Percentiles rank a stretch among this genome's conserved stretches.
These are phyloP conservation scores for Drosophila emarginata DNA, from an alignment of 2,888 invertebrate species.

Conservation along the genomic window DNA sequence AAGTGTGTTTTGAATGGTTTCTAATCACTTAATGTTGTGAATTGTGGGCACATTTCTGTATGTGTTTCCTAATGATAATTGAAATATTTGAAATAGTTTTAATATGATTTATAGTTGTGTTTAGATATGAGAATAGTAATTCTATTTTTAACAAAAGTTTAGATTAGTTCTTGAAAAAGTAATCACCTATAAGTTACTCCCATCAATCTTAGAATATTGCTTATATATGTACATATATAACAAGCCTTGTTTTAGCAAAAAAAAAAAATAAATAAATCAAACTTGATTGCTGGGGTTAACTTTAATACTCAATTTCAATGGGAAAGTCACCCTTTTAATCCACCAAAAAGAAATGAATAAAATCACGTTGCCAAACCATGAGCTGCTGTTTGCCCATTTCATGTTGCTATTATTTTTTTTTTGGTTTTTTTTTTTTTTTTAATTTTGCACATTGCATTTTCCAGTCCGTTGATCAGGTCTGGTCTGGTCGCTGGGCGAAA, in stretches of 20 bases:
- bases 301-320: neutral
- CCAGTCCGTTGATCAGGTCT: constrained; percentile 76
- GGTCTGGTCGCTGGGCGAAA: constrained; percentile 31
- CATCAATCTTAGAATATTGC: too few species aligned
- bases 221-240: neutral
- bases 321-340: neutral
- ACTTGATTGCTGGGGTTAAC: neutral
- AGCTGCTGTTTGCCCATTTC: constrained; percentile 5
- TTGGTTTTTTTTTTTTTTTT: constrained; percentile 32
- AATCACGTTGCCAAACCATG: constrained; percentile 67
- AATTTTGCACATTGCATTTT: constrained; percentile 63
- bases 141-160: neutral
- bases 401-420: constrained; percentile 33
- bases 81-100: constrained; percentile 6
- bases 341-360: neutral
- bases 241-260: neutral
- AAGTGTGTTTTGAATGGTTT: constrained; percentile 37
- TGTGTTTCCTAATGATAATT: constrained; percentile 2
- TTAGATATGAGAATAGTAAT: neutral
- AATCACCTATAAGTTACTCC: neutral
- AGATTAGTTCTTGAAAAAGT: neutral
- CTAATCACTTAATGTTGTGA: neutral
- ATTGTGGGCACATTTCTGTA: too few species aligned
- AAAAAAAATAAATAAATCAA: neutral
- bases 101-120: neutral